Evolutionary conservation across 2,113 vertebrate genomes (phyloP).

Genomic region (Ploceus nigricollis): DNA sequence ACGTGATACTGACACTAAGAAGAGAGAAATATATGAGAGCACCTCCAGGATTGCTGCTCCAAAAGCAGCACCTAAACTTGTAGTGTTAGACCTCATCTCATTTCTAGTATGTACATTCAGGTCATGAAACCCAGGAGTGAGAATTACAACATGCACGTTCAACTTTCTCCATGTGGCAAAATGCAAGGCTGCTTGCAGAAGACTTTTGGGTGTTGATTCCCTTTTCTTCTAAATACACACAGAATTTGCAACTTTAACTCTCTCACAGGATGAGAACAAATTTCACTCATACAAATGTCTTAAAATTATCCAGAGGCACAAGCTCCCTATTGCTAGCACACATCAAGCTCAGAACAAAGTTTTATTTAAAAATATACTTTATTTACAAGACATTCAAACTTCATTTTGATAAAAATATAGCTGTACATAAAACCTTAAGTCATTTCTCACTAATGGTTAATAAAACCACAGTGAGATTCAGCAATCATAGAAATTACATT

Average conservation of each 20-base stretch:
- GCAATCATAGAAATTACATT: neutral
- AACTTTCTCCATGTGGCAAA: neutral
- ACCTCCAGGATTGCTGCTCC: neutral
- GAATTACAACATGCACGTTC: accelerated
- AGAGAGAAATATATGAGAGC: neutral
- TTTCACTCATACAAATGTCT: neutral
- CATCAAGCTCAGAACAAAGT: neutral
- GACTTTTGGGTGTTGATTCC: neutral
- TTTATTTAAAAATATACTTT: constrained; percentile 54
- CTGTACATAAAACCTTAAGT: neutral
- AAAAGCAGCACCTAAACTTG: neutral
- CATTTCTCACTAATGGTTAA: neutral
- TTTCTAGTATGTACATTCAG: neutral
- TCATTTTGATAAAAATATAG: constrained; percentile 25
- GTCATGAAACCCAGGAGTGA: neutral
- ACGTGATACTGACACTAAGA: neutral
- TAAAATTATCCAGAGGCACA: neutral
- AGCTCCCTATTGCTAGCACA: neutral
- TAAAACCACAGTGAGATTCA: neutral
- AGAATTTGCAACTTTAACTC: neutral
- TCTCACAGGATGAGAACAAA: neutral
- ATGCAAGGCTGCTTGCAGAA: neutral
- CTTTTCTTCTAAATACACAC: neutral
- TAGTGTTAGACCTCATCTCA: neutral
- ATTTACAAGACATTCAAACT: constrained; percentile 59